A percentile compares a stretch with the other conserved stretches of the same genome.
Evolutionary conservation across 2,797 vertebrate species (phyloP).

Genomic region (Aphelocoma californica): DNA sequence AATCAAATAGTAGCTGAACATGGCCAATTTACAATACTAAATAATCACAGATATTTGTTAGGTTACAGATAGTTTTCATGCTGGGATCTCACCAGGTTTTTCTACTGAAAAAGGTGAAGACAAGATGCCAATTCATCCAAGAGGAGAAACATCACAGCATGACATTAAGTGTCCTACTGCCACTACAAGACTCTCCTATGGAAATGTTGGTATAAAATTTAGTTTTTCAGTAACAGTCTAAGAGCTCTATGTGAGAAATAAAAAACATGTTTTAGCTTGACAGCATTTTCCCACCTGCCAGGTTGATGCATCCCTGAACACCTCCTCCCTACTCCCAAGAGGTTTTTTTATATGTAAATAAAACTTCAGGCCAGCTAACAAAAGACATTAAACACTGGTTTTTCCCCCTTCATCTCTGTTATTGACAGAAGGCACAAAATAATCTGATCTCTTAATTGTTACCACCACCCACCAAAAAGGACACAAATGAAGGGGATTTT

Average conservation of each 20-base stretch:
- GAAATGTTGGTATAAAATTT: not conserved
- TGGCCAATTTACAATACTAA: not conserved
- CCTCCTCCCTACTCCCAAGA: not conserved
- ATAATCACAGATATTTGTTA: not conserved
- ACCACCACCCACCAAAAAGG: not conserved
- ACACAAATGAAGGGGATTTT: not conserved
- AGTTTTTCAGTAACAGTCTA: not conserved
- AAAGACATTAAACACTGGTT: not conserved
- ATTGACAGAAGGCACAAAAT: not conserved
- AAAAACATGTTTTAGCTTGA: not conserved
- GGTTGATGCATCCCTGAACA: not conserved
- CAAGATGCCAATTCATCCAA: slow-evolving; percentile 32
- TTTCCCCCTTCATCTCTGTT: not conserved
- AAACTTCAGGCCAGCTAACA: not conserved
- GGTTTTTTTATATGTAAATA: not conserved
- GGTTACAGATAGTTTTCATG: not conserved
- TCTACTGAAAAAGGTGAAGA: slow-evolving; percentile 29
- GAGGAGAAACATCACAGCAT: slow-evolving; percentile 2
- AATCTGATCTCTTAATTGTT: not conserved
- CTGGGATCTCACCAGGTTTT: slow-evolving; percentile 47
- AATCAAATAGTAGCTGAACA: not conserved
- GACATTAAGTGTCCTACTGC: slow-evolving; percentile 14
- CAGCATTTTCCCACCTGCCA: not conserved
- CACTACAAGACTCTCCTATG: not conserved
- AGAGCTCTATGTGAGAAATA: not conserved